A percentile compares a stretch with the other conserved stretches of the same genome.
Evolutionary conservation across 2,888 invertebrate genomes (phyloP).

Genomic region (Harpalus rubripes): DNA sequence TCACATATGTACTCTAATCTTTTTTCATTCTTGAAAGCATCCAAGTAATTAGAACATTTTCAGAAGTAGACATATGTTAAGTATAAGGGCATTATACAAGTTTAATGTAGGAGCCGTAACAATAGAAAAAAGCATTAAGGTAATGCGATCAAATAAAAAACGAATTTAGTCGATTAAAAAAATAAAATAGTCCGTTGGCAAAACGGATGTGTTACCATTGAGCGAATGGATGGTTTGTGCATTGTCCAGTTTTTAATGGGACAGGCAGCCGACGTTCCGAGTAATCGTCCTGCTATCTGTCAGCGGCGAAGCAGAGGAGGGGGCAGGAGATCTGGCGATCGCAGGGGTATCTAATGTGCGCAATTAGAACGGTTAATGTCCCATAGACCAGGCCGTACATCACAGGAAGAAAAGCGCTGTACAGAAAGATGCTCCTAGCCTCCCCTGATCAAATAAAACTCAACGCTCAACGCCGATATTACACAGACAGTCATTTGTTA

Average conservation of each 20-base stretch:
- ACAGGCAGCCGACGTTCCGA: constrained; percentile 58
- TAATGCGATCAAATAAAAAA: constrained; percentile 46
- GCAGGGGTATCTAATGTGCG: constrained; percentile 61
- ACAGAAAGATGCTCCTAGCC: constrained; percentile 55
- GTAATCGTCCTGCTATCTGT: constrained; percentile 63
- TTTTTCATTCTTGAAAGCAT: neutral
- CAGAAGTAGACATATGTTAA: neutral
- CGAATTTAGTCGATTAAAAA: constrained; percentile 52
- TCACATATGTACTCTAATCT: too few species aligned
- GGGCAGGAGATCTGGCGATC: constrained; percentile 11
- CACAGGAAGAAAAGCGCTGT: constrained; percentile 62
- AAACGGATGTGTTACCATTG: constrained; percentile 54
- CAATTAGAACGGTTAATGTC: constrained; percentile 66
- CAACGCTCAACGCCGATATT: constrained; percentile 52
- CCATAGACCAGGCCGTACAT: constrained; percentile 63
- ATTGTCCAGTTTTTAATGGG: constrained; percentile 64
- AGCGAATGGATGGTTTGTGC: constrained; percentile 35
- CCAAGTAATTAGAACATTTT: neutral
- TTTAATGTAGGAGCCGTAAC: neutral
- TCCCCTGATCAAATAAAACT: constrained; percentile 54
- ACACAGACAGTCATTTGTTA: constrained; percentile 45
- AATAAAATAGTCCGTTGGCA: constrained; percentile 28
- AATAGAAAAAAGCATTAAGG: constrained; percentile 2
- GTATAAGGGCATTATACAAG: neutral
- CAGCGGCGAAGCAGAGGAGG: constrained; percentile 31